These are phyloP conservation scores for Sebastes fasciatus DNA, from an alignment of 2,113 vertebrate genomes.

Conservation along the genomic window DNA sequence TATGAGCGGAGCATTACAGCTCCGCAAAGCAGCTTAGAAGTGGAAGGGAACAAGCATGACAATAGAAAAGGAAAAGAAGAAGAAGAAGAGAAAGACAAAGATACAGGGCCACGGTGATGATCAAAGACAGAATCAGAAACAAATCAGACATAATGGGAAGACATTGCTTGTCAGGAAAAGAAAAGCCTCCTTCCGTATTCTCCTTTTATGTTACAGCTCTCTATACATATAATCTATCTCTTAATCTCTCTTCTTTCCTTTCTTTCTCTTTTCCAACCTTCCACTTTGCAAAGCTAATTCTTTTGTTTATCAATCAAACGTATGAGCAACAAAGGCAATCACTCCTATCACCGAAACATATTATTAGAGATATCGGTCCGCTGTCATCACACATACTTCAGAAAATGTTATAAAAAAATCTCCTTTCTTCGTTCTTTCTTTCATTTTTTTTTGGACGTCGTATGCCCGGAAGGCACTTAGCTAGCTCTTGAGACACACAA, in stretches of 20 bases:
- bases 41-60: constrained; percentile 26
- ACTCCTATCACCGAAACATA: not conserved
- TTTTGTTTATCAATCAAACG: not conserved
- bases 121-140: constrained; percentile 34
- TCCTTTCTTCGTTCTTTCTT: not conserved
- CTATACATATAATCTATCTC: not conserved
- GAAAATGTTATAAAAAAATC: constrained; percentile 17
- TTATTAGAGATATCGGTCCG: constrained; percentile 10
- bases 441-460: not conserved
- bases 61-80: constrained; percentile 2
- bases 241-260: not conserved
- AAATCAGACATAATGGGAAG: constrained; percentile 33
- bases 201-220: constrained; percentile 17
- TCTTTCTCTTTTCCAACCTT: not conserved
- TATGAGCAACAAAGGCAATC: not conserved
- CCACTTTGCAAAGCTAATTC: not conserved
- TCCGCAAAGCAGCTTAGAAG: constrained; percentile 52
- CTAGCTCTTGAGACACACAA: constrained; percentile 27
- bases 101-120: not conserved
- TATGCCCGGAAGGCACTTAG: constrained; percentile 2
- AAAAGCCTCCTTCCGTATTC: constrained; percentile 17
- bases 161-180: constrained; percentile 35
- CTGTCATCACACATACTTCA: constrained; percentile 11
- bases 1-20: constrained; percentile 49
- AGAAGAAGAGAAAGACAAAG: constrained; percentile 5